Percentiles rank a stretch among this genome's conserved stretches.
Evolutionary conservation across 2,113 vertebrate species (phyloP).

Genomic region (Elaphurus davidianus): DNA sequence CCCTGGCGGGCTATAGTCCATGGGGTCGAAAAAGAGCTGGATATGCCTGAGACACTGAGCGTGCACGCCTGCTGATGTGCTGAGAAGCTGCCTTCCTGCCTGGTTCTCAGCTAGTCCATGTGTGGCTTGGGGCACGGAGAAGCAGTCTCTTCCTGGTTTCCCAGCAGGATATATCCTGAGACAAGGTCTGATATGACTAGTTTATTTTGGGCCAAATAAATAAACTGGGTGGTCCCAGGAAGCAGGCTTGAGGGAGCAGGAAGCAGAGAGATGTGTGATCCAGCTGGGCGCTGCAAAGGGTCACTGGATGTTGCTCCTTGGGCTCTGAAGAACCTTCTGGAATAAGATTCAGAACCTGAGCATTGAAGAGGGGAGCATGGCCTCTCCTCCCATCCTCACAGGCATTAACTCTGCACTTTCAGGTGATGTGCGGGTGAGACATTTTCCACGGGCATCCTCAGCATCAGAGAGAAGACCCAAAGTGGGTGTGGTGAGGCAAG

Average conservation of each 20-base stretch:
- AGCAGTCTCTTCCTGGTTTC: background rate
- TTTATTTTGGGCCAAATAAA: background rate
- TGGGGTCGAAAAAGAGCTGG: background rate
- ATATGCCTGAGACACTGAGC: background rate
- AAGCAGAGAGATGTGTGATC: background rate
- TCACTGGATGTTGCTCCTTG: background rate
- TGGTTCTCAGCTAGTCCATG: accelerated
- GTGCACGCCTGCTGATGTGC: background rate
- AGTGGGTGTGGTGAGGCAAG: background rate
- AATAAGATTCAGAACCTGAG: background rate
- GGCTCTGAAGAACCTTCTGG: background rate
- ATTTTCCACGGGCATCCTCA: background rate
- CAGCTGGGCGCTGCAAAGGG: too few species aligned
- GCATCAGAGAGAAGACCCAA: background rate
- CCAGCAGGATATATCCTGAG: background rate
- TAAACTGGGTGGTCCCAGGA: background rate
- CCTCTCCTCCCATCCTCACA: background rate
- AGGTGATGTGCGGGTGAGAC: background rate
- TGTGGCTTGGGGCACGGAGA: background rate
- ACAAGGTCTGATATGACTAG: background rate
- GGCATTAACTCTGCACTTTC: background rate
- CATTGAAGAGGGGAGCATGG: background rate
- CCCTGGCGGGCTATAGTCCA: background rate
- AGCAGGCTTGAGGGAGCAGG: background rate
- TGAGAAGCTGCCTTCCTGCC: background rate